Evolutionary conservation across 1,140 invertebrate species (phyloP).

Genomic region (Drosophila willistoni): DNA sequence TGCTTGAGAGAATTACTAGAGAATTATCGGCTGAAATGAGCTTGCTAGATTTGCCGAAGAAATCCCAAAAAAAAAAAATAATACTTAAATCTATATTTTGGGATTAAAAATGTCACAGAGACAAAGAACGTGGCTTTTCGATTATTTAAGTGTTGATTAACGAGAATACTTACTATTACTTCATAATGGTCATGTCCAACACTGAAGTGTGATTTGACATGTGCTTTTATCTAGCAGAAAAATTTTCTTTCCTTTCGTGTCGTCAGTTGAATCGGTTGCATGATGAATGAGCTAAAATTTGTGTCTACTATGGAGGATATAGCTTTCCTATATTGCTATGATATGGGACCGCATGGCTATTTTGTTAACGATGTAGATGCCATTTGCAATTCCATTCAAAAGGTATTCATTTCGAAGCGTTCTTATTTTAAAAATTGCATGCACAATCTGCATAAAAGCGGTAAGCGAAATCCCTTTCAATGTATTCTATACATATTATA

Average conservation of each 20-base stretch:
- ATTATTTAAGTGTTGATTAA: background rate
- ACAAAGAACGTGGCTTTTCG: too few species aligned
- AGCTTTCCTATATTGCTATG: background rate
- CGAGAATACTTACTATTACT: too few species aligned
- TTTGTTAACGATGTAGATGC: constrained; percentile 21
- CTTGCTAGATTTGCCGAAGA: too few species aligned
- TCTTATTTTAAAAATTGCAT: constrained; percentile 22
- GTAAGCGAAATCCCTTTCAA: constrained; percentile 17
- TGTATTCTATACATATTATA: too few species aligned
- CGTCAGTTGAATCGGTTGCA: background rate
- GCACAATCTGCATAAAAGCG: constrained; percentile 18
- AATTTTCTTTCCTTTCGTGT: background rate
- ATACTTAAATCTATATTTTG: too few species aligned
- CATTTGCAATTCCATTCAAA: background rate
- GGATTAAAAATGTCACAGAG: too few species aligned
- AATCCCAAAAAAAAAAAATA: too few species aligned
- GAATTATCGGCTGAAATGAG: too few species aligned
- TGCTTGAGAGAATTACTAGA: too few species aligned
- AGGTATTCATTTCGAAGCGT: background rate
- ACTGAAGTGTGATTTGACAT: too few species aligned
- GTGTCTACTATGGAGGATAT: constrained; percentile 30
- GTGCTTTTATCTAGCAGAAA: too few species aligned
- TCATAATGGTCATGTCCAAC: too few species aligned
- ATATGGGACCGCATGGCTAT: background rate
- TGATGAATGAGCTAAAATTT: constrained; percentile 16